Base-by-base conservation (phyloP, 2,888 invertebrate species). In the Meteorus cinctellus region DNA sequence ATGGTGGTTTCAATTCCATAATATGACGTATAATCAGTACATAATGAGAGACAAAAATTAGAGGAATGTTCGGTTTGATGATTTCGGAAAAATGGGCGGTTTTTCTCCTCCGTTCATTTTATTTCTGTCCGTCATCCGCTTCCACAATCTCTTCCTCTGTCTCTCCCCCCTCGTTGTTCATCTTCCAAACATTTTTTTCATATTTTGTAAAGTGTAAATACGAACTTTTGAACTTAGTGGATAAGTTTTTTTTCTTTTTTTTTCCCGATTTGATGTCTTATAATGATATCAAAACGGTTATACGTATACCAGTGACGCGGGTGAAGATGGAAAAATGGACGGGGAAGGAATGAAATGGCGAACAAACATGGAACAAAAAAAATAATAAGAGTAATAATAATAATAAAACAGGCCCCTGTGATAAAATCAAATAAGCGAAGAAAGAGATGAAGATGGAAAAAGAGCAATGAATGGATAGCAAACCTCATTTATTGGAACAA, bases 321-420 rank as follows among this genome's bases (percentile, higher is more conserved):
- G 24, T 41, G 45, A 12, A 55, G 51, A 51, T 16, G 31, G 24
- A 59, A 51, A 63, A 36, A 34, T 69, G 29, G 45, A 14, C 36
- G 36, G 27, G 55, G 24, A 24, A 36, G 65, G 27, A 36, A 51
- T 41, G n/a, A 36, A 65, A 36, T 24, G 31, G 59, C 31, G 69
- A 77, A 68, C 36, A 69, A 60, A 67, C n/a, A 41, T 45, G 45
- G 48, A 69, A 72, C 72, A 36, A 76, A 34, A 48, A 48, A 65
- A 36, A 51, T 36, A 73, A 76, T 62, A 71, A 78, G 77, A 78
- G 76, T 79, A 77, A 81, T 77, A 78, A 76, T 75, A 79, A 80
- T 80, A 83, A 81, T 80, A 81, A 77, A 65, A 81, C 82, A 83
- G 83, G 85, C 84, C 88, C 84, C 88, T 89, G 89, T 89, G 89